Conservation (phyloP, 2,797 vertebrate genomes). For the Meda fulgida region DNA sequence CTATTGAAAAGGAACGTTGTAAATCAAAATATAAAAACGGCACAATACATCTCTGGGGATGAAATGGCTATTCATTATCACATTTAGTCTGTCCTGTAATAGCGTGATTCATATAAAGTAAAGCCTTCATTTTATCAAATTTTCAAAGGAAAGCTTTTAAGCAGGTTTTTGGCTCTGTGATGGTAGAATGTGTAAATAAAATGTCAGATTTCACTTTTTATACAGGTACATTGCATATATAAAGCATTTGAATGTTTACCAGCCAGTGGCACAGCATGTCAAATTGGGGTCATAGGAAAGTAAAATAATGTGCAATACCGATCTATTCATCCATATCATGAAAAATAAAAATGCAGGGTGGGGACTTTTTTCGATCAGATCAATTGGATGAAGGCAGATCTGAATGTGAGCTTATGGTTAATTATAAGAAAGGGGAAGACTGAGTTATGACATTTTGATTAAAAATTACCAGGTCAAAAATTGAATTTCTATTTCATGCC, state of each 20-base stretch:
- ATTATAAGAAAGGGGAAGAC: not conserved
- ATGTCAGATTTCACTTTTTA: not conserved
- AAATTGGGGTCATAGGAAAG: not conserved
- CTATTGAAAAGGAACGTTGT: slow-evolving; percentile 3
- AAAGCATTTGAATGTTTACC: not conserved
- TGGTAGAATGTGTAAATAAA: not conserved
- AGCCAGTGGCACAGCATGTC: not conserved
- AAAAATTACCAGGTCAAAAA: not conserved
- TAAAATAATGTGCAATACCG: not conserved
- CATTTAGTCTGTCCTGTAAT: not conserved
- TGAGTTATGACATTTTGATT: not conserved
- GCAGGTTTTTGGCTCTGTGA: not conserved
- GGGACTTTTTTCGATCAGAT: not conserved
- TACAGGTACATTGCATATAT: not conserved
- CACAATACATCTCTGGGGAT: not conserved
- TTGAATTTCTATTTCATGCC: not conserved
- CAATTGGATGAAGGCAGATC: not conserved
- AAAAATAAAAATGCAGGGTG: not conserved
- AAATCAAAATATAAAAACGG: not conserved
- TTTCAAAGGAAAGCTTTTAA: not conserved
- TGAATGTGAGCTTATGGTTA: not conserved
- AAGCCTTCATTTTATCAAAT: not conserved
- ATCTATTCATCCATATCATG: not conserved
- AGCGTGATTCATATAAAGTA: not conserved
- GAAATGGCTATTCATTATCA: slow-evolving; percentile 11